Base-by-base conservation (phyloP, 2,888 invertebrate species). In the Tipula vernalis region DNA sequence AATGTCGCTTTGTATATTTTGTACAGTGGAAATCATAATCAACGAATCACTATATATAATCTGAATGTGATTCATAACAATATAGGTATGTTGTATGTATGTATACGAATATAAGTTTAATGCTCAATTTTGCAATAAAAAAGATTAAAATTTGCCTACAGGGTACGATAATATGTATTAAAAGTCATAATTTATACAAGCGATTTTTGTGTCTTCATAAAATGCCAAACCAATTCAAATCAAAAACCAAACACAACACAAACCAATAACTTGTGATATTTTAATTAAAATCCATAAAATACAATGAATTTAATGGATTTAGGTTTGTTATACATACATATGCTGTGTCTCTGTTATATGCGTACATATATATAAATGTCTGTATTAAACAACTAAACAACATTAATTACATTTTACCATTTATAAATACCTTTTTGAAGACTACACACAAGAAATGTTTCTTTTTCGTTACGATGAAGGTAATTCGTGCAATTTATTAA, bases 191-290 rank as follows among this genome's bases (percentile, higher is more conserved):
- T 71, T 71, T 71, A 71, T 71, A 12, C 71, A 12, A 71, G 28
- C 71, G 71, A 71, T 71, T 71, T 51, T 28, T 71, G 71, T 28
- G 71, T 71, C 71, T 71, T 71, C 71, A 71, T 71, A 71, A 71
- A 28, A 71, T 71, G 71, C 71, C 71, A 71, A 71, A 71, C 71
- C 71, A 71, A 71, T 71, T 71, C 71, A 71, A 71, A 71, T 71
- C 71, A 71, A 71, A 71, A 28, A 18, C 28, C 28, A 71, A 71
- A 28, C 57, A 57, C 28, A 10, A 28, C 71, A 71, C 71, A 71
- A 71, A 71, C 71, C 71, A 71, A 71, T 71, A 71, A 71, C 71
- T 71, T 71, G 71, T 71, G 71, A 71, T 71, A 71, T 71, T 71
- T 71, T 71, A 71, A 71, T 71, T 71, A 71, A 71, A 71, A 71